A percentile compares a stretch with the other conserved stretches of the same genome.
phyloP scores from a whole-genome alignment of 2,797 vertebrate species.

The Yasuhikotakia modesta region DNA sequence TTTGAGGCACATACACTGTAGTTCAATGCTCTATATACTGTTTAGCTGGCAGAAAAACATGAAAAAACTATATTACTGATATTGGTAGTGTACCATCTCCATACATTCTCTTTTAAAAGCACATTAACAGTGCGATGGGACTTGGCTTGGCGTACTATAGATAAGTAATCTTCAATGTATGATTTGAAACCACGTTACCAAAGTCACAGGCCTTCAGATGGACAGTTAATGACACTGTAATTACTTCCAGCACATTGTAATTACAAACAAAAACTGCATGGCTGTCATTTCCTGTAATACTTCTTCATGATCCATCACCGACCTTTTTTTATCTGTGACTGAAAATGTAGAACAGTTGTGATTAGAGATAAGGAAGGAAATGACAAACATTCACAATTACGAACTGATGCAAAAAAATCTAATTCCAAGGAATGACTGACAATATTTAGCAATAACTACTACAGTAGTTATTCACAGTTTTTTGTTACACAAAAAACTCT shows the following conservation, averaged over 20 bases:
- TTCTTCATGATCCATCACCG: conserved; percentile 61
- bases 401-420: background rate
- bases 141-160: background rate
- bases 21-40: background rate
- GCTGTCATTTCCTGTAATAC: background rate
- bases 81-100: background rate
- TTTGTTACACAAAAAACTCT: background rate
- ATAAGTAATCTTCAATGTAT: background rate
- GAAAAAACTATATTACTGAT: background rate
- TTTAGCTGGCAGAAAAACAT: background rate
- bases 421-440: background rate
- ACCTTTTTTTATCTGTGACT: conserved; percentile 77
- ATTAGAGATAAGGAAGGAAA: background rate
- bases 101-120: background rate
- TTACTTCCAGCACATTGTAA: background rate
- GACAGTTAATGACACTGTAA: too few relatives aligned
- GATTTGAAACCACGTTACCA: background rate
- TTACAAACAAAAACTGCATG: background rate
- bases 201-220: background rate
- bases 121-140: background rate
- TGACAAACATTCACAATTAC: background rate
- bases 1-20: background rate
- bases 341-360: conserved; percentile 42
- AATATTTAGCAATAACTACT: background rate
- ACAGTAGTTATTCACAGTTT: background rate